These are phyloP conservation scores for Zeuzera pyrina DNA, from an alignment of 2,888 invertebrate species.

Conservation along the genomic window DNA sequence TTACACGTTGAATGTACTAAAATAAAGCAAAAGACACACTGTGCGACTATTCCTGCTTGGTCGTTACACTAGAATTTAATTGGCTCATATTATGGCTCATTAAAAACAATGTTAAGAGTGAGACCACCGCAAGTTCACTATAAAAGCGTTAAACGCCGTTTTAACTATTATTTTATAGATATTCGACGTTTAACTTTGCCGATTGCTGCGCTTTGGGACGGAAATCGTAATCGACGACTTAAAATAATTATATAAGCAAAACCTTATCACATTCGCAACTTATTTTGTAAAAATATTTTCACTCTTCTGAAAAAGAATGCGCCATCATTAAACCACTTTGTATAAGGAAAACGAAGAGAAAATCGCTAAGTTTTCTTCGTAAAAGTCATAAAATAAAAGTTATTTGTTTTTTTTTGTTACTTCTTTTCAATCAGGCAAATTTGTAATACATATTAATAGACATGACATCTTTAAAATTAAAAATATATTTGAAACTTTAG, in stretches of 20 bases:
- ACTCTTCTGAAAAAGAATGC: too few relatives aligned
- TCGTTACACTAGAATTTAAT: constrained; percentile 57
- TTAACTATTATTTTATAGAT: constrained; percentile 48
- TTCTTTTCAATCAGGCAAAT: too few relatives aligned
- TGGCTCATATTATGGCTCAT: constrained; percentile 57
- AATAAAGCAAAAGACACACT: constrained; percentile 19
- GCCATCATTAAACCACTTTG: too few relatives aligned
- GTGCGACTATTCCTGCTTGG: constrained; percentile 25
- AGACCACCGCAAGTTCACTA: constrained; percentile 56
- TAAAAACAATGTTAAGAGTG: constrained; percentile 62
- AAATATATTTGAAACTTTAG: too few relatives aligned
- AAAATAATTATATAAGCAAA: background rate
- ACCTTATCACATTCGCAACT: too few relatives aligned
- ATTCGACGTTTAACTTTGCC: constrained; percentile 24
- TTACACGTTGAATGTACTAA: constrained; percentile 15
- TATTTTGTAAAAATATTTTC: too few relatives aligned
- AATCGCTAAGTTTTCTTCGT: too few relatives aligned
- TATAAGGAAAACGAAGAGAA: too few relatives aligned
- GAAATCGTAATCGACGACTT: constrained; percentile 19
- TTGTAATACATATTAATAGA: too few relatives aligned
- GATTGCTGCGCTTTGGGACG: constrained; percentile 21
- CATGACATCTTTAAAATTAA: too few relatives aligned
- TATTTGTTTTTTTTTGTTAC: too few relatives aligned
- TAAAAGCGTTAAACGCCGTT: constrained; percentile 46
- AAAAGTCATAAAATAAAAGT: too few relatives aligned